phyloP scores from a whole-genome alignment of 1,140 invertebrate species.

The Drosophila punjabiensis region DNA sequence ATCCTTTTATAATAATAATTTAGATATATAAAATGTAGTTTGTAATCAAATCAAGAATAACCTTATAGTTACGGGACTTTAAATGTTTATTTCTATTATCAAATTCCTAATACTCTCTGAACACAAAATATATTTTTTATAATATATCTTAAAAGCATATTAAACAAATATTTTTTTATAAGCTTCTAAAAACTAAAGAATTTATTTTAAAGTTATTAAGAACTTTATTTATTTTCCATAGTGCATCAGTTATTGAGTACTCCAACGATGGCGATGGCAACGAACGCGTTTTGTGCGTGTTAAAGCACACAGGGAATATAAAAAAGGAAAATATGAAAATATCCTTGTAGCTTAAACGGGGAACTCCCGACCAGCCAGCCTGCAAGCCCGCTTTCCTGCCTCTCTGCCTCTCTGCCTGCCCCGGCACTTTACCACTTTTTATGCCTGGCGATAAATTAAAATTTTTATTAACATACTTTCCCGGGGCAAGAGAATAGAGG shows the following conservation, averaged over 20 bases:
- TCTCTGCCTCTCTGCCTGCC: not conserved
- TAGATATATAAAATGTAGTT: not conserved
- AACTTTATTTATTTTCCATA: not conserved
- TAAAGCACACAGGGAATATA: slow-evolving; percentile 56
- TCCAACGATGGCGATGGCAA: slow-evolving; percentile 51
- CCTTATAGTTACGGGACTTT: too few relatives aligned
- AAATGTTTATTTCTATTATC: too few relatives aligned
- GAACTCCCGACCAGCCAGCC: slow-evolving; percentile 13
- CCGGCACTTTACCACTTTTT: slow-evolving; percentile 63
- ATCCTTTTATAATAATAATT: not conserved
- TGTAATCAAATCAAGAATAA: not conserved
- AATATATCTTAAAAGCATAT: too few relatives aligned
- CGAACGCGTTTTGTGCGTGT: slow-evolving; percentile 78
- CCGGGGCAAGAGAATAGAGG: slow-evolving; percentile 17
- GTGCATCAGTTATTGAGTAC: slow-evolving; percentile 31
- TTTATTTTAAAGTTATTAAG: not conserved
- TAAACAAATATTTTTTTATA: too few relatives aligned
- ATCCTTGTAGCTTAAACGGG: slow-evolving; percentile 40
- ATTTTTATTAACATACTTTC: slow-evolving; percentile 74
- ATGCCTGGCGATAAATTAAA: slow-evolving; percentile 73
- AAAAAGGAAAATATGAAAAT: slow-evolving; percentile 59
- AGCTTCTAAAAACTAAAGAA: not conserved
- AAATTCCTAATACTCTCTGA: too few relatives aligned
- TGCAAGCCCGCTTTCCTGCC: slow-evolving; percentile 21
- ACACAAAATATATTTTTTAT: too few relatives aligned